Evolutionary conservation across 2,888 invertebrate genomes (phyloP), one percentile per base, ranked within the genome.

Genomic region (Drosophila kanekoi): DNA sequence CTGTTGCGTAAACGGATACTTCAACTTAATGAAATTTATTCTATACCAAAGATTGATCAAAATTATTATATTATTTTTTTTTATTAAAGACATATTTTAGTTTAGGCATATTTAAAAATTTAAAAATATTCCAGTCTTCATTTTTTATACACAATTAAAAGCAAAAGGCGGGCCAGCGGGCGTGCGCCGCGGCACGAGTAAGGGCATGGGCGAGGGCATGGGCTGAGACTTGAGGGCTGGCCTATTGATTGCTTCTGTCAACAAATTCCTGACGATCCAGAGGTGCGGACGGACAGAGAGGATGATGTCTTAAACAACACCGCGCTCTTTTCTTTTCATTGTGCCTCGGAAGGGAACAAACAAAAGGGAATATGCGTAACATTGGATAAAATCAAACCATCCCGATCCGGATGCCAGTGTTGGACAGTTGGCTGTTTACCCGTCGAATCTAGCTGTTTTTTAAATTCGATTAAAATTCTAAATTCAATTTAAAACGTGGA

Each of bases 241-340:
- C 52, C 61, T 44, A 71, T 79, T 79, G 71, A 72, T 75, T 71
- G 63, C 60, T 33, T 60, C 43, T 52, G 57, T 68, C 63, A 77
- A 66, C 61, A 61, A 58, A 72, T 72, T 32, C 51, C 51, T 52
- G 20, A 38, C 43, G 47, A 63, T 73, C 37, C 54, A 43, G 51
- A 75, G 48, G 72, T 72, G 59, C 52, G 43, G 64, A 61, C 51
- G 38, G 51, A 56, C 18, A 43, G 28, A 28, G 14, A 45, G 45
- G 28, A 9, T 9, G 44, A 45, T 51, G 32, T 58, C 33, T 13
- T 28, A 40, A 47, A 56, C 47, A 58, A 57, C 32, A 43, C 28
- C 28, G 45, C 13, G 69, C 49, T 59, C 14, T 40, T 45, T 68
- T 56, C 38, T 18, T 35, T 52, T 28, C 40, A 41, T 60, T 66